phyloP scores from a whole-genome alignment of 2,797 vertebrate genomes.

The Aulostomus chinensis region DNA sequence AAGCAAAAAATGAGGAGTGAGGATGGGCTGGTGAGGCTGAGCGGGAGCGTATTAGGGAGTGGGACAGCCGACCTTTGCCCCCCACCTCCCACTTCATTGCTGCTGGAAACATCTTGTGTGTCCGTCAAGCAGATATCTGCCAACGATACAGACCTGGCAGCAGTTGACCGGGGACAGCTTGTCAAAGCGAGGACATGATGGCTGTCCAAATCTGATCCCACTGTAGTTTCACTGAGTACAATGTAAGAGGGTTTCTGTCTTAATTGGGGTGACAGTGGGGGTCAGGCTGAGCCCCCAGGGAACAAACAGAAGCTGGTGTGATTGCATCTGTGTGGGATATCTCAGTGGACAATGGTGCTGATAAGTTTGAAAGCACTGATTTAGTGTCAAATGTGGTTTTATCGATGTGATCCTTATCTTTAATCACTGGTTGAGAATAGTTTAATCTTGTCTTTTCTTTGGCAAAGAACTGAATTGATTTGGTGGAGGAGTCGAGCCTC shows the following conservation, averaged over 20 bases:
- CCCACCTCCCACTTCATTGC: constrained; percentile 27
- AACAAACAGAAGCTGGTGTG: constrained; percentile 21
- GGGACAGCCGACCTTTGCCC: constrained; percentile 21
- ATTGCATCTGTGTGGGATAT: background rate
- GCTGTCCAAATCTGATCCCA: constrained; percentile 32
- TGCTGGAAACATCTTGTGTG: constrained; percentile 1
- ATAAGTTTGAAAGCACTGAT: constrained; percentile 9
- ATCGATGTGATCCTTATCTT: background rate
- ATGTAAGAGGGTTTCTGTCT: constrained; percentile 16
- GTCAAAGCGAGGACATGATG: constrained; percentile 25
- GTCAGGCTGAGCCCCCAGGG: constrained; percentile 35
- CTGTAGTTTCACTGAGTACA: constrained; percentile 13
- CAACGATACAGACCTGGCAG: constrained; percentile 29
- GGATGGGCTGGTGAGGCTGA: background rate
- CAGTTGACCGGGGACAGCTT: constrained; percentile 15
- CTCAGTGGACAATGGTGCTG: background rate
- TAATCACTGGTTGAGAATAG: background rate
- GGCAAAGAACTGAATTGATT: background rate
- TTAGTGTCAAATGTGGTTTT: background rate
- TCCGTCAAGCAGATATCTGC: constrained; percentile 25
- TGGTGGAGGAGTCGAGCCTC: background rate
- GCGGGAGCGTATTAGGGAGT: constrained; percentile 19
- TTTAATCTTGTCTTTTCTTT: background rate
- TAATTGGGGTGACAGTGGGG: constrained; percentile 52
- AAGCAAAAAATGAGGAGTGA: background rate